These are phyloP conservation scores for Tympanoctomys barrerae DNA, from an alignment of 2,797 vertebrate genomes.

Conservation along the genomic window DNA sequence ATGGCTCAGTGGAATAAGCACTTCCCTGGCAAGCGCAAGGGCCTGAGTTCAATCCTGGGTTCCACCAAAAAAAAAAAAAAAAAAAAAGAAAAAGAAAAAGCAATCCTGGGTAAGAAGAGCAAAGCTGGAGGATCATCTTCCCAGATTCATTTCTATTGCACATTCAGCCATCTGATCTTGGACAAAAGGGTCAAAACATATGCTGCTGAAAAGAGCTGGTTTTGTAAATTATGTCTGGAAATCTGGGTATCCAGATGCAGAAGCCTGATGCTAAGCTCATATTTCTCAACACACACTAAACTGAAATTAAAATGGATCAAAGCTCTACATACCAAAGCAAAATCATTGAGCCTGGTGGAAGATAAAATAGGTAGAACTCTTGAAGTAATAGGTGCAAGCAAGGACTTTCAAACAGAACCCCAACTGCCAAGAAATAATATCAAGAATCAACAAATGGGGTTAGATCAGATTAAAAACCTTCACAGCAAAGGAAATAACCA, in stretches of 20 bases:
- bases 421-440: background rate
- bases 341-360: background rate
- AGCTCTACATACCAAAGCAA: background rate
- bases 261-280: background rate
- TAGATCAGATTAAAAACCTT: background rate
- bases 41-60: no score
- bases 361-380: background rate
- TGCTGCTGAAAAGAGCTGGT: background rate
- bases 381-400: background rate
- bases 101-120: background rate
- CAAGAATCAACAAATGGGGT: background rate
- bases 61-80: no score
- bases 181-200: background rate
- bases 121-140: background rate
- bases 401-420: background rate
- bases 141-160: background rate
- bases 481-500: background rate
- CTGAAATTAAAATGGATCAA: background rate
- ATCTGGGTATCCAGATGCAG: background rate
- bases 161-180: background rate
- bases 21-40: no score
- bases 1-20: no score
- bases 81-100: background rate
- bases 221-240: background rate
- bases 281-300: background rate